Evolutionary conservation across 2,797 vertebrate species (phyloP).

Genomic region (Hemitrygon akajei): DNA sequence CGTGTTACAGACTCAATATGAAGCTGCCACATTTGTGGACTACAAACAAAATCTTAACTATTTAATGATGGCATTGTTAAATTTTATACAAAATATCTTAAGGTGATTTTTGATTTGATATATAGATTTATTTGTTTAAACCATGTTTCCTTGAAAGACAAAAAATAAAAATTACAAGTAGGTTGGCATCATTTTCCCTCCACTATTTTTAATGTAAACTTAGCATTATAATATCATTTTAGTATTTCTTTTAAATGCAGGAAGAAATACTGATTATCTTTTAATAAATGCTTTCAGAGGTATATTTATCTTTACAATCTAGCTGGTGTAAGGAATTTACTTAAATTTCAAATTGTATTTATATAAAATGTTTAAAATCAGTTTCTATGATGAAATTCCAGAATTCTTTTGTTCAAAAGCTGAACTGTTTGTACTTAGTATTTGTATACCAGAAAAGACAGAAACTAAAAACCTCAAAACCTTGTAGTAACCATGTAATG

Average conservation of each 20-base stretch:
- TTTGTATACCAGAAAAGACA: constrained; percentile 14
- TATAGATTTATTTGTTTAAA: background rate
- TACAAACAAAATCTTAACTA: background rate
- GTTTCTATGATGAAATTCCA: background rate
- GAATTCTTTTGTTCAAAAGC: background rate
- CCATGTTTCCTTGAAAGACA: background rate
- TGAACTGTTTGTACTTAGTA: background rate
- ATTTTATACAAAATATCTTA: too few species aligned
- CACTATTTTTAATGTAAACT: background rate
- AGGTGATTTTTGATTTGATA: background rate
- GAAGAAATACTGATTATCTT: background rate
- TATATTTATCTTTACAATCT: background rate
- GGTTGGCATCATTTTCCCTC: background rate
- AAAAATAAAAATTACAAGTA: background rate
- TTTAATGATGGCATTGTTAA: background rate
- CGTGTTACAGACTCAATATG: background rate
- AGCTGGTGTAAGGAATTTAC: background rate
- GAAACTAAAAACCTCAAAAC: constrained; percentile 8
- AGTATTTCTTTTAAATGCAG: background rate
- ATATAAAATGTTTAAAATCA: background rate
- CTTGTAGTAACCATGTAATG: background rate
- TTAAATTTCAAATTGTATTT: background rate
- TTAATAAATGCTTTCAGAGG: background rate
- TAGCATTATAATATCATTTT: background rate
- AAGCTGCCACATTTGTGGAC: background rate